These are phyloP conservation scores for Tryphoninae sp. DNA, from an alignment of 2,888 invertebrate genomes.

Conservation along the genomic window DNA sequence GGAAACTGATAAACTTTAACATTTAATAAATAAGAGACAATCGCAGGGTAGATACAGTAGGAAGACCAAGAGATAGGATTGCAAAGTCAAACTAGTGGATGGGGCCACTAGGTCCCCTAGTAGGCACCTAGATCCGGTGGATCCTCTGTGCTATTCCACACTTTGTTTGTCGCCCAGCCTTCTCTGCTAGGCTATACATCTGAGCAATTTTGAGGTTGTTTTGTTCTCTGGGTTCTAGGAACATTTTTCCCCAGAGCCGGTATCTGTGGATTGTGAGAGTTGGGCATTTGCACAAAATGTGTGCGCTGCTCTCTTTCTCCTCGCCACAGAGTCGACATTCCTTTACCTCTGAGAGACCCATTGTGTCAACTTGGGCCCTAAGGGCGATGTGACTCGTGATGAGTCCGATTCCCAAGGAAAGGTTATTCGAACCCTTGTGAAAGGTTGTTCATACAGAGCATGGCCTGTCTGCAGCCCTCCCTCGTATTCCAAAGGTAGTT, in stretches of 20 bases:
- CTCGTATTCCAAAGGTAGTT: slow-evolving; percentile 7
- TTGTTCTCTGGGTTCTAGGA: too few relatives aligned
- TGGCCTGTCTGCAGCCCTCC: neutral
- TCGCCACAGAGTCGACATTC: neutral
- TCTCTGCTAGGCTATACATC: too few relatives aligned
- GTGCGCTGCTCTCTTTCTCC: slow-evolving; percentile 3
- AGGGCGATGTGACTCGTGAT: neutral
- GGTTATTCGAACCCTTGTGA: neutral
- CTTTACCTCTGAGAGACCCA: neutral
- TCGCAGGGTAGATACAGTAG: too few relatives aligned
- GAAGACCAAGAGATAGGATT: too few relatives aligned
- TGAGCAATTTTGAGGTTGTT: too few relatives aligned
- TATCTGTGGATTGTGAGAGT: slow-evolving; percentile 6
- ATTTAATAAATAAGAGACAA: too few relatives aligned
- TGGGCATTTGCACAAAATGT: neutral
- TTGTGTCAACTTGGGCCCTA: neutral
- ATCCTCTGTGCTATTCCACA: too few relatives aligned
- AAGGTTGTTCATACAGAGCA: neutral
- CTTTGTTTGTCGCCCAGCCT: too few relatives aligned
- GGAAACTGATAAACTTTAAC: too few relatives aligned
- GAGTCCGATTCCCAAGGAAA: neutral
- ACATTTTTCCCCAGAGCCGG: neutral
- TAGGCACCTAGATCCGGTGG: too few relatives aligned
- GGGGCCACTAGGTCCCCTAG: too few relatives aligned
- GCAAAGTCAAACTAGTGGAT: too few relatives aligned